These are phyloP conservation scores for Epiblema foenella DNA, from an alignment of 2,888 invertebrate genomes.

Conservation along the genomic window DNA sequence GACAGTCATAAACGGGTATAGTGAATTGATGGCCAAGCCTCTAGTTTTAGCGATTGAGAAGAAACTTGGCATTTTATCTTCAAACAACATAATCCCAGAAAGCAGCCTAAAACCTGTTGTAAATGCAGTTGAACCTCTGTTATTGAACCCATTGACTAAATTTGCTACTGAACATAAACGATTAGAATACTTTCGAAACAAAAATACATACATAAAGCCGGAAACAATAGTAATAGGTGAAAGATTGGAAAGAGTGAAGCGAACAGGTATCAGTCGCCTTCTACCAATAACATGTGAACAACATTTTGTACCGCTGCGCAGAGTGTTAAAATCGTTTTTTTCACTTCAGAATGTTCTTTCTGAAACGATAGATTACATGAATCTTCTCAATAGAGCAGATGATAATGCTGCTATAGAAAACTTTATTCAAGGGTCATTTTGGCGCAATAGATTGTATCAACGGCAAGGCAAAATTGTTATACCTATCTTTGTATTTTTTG, in stretches of 20 bases:
- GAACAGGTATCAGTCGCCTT: background rate
- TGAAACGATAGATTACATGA: conserved; percentile 9
- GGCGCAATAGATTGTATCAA: background rate
- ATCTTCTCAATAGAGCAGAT: background rate
- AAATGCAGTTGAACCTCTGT: background rate
- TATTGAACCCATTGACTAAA: conserved; percentile 1
- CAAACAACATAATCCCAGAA: background rate
- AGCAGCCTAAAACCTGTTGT: background rate
- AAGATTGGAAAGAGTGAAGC: conserved; percentile 16
- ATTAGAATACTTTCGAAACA: conserved; percentile 27
- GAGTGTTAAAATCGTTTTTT: conserved; percentile 10
- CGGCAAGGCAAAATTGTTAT: conserved; percentile 13
- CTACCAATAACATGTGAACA: conserved; percentile 9
- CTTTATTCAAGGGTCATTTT: conserved; percentile 19
- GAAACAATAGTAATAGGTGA: conserved; percentile 35
- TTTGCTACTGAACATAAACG: conserved; percentile 36
- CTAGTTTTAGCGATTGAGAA: background rate
- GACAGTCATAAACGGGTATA: background rate
- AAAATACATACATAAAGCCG: conserved; percentile 30
- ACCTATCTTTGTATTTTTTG: conserved; percentile 22
- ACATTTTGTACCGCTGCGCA: conserved; percentile 1
- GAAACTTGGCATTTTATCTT: conserved; percentile 3
- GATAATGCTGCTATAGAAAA: conserved; percentile 6
- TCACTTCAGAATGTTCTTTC: conserved; percentile 1
- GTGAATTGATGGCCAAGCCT: background rate